phyloP scores from a whole-genome alignment of 2,113 vertebrate genomes.

The Ageneiosus marmoratus region DNA sequence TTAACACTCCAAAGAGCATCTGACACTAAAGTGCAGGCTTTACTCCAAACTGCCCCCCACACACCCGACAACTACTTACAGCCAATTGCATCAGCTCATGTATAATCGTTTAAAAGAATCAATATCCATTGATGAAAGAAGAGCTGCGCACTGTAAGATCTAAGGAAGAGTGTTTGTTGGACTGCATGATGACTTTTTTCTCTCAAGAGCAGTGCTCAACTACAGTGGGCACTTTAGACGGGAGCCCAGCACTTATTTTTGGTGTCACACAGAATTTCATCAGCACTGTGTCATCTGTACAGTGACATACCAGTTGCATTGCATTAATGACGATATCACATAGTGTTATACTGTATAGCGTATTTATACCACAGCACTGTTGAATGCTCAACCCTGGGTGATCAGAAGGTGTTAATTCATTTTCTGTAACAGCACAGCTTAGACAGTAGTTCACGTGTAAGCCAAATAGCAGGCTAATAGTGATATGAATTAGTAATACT shows the following conservation, averaged over 20 bases:
- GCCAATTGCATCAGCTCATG: neutral
- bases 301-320: neutral
- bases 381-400: neutral
- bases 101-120: conserved; percentile 18
- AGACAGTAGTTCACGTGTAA: neutral
- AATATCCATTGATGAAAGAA: conserved; percentile 19
- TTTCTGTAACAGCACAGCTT: neutral
- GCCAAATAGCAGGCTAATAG: neutral
- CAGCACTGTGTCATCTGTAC: neutral
- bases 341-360: neutral
- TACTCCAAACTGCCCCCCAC: neutral
- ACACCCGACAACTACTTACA: neutral
- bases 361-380: neutral
- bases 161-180: neutral
- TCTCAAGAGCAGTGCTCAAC: neutral
- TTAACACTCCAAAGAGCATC: conserved; percentile 70
- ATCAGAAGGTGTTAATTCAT: neutral
- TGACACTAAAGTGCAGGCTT: conserved; percentile 25
- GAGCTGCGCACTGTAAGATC: neutral
- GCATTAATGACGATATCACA: neutral
- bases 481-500: neutral
- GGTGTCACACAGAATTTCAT: neutral
- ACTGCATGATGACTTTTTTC: neutral
- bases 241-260: neutral
- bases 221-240: neutral